Base-by-base conservation (phyloP, 2,888 invertebrate species). In the Belgica antarctica region DNA sequence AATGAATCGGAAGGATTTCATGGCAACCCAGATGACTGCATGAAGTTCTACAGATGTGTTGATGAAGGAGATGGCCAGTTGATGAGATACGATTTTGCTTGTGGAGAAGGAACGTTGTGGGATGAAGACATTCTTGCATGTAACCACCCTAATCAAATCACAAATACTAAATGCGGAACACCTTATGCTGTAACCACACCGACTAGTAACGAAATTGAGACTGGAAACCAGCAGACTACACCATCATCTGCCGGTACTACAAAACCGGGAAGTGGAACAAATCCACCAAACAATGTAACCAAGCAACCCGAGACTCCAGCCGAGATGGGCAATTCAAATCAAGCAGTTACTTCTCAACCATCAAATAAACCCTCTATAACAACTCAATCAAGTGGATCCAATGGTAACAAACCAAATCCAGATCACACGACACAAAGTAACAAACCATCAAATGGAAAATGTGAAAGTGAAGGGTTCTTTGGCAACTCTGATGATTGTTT, bases 71-170 rank as follows among this genome's bases (percentile, higher is more conserved):
- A 84, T 71, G 81, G 81, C 25, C 80, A 80, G 17, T 82, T 77
- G 70, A 82, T 78, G 0, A 84, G 82, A 74, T 84, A 84, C 74
- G 85, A 86, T 62, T 88, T 87, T 74, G 78, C 81, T 65, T 89
- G 89, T 74, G 85, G 85, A 0, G 82, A 83, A 71, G 87, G 86
- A 34, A 89, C 89, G 0, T 83, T 84, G n/a, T 89, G 88, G 88
- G 87, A 87, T 74, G 83, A 84, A 75, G 81, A 82, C n/a, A 79
- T 83, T 68, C 82, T 84, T 74, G 83, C 84, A 1, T 89, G 86
- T 73, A 85, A 85, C 76, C 81, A 84, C 75, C 79, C 80, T 5
- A 78, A 77, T 71, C 78, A 78, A 12, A 81, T 81, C 5, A 72
- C 72, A 73, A 71, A 63, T 36, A 17, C 25, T 59, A 24, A 79